phyloP scores from a whole-genome alignment of 2,113 vertebrate genomes.

The Syngnathoides biaculeatus region DNA sequence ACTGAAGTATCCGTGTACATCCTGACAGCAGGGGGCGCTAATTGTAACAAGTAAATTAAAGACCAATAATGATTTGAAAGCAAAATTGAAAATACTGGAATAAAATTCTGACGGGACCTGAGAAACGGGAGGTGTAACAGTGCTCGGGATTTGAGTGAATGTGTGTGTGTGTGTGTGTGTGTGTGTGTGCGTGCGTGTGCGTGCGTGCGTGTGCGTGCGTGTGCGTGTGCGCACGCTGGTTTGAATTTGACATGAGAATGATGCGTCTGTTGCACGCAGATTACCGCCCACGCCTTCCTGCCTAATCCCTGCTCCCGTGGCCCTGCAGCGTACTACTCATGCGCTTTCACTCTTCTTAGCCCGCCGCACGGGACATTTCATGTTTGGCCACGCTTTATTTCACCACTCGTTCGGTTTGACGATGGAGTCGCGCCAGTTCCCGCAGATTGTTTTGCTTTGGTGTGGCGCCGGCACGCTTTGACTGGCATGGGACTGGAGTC shows the following conservation, averaged over 20 bases:
- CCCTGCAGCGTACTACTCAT: slow-evolving; percentile 31
- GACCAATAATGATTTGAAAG: neutral
- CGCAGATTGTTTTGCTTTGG: slow-evolving; percentile 56
- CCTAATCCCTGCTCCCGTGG: slow-evolving; percentile 58
- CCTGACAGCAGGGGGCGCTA: neutral
- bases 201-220: too few relatives aligned
- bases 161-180: neutral
- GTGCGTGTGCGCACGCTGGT: slow-evolving; percentile 23
- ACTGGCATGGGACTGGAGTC: slow-evolving; percentile 53
- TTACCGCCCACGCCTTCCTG: slow-evolving; percentile 69
- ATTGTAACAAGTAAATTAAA: neutral
- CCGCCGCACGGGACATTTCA: slow-evolving; percentile 26
- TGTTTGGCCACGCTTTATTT: slow-evolving; percentile 47
- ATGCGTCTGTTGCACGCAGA: slow-evolving; percentile 67
- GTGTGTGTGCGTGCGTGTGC: neutral
- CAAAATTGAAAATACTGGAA: neutral
- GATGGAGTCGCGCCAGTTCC: slow-evolving; percentile 19
- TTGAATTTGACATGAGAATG: slow-evolving; percentile 66
- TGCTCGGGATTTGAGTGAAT: slow-evolving; percentile 12
- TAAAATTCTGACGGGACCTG: slow-evolving; percentile 1
- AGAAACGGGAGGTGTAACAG: slow-evolving; percentile 30
- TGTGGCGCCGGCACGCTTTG: slow-evolving; percentile 30
- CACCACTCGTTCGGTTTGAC: slow-evolving; percentile 28
- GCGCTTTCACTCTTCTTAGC: slow-evolving; percentile 43
- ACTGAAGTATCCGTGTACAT: neutral